Evolutionary conservation across 2,113 vertebrate species (phyloP).

Genomic region (Rhegmatorhina hoffmannsi): DNA sequence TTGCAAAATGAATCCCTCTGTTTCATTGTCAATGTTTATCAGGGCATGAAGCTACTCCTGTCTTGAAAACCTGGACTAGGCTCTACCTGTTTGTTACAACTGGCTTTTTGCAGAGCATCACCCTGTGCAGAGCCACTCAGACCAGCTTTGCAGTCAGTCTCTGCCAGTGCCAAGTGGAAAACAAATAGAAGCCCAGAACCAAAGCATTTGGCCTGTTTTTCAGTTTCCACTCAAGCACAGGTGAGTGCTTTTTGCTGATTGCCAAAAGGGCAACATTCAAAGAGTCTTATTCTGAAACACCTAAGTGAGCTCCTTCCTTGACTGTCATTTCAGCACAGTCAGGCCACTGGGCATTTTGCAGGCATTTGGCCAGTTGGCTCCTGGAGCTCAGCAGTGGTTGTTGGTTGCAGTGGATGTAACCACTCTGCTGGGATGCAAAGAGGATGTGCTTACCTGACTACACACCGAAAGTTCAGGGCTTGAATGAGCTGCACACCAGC

Average conservation of each 20-base stretch:
- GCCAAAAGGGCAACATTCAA: background rate
- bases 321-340: fast-evolving
- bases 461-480: background rate
- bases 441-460: background rate
- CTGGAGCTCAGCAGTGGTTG: background rate
- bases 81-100: background rate
- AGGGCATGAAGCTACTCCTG: background rate
- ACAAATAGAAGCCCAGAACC: background rate
- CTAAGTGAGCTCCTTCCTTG: background rate
- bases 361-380: background rate
- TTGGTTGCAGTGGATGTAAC: background rate
- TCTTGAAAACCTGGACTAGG: background rate
- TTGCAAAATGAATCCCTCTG: background rate
- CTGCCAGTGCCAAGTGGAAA: background rate
- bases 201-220: background rate
- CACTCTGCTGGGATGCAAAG: background rate
- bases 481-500: background rate
- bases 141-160: background rate
- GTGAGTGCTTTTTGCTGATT: background rate
- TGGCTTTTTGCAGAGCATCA: background rate
- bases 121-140: background rate
- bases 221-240: background rate
- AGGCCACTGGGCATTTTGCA: background rate
- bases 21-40: background rate
- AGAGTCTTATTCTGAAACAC: background rate